Evolutionary conservation across 64 coral and sea anemone genomes (phyloP).

Genomic region (Actinia equina): DNA sequence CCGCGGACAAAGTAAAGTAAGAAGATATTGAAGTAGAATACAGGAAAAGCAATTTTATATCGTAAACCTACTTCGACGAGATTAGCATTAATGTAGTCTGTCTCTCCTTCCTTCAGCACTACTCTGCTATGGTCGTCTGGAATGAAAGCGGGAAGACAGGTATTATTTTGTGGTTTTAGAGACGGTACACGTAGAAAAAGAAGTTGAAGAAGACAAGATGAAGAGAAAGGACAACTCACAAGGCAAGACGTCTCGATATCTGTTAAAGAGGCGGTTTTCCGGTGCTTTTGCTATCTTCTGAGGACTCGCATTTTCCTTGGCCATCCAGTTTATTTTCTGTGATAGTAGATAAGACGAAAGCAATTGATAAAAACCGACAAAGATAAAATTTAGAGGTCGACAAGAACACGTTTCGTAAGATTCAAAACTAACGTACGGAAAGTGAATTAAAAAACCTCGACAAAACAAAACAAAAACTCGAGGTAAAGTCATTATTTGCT

Average conservation of each 20-base stretch:
- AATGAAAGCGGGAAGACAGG: neutral
- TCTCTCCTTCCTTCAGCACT: constrained; percentile 58
- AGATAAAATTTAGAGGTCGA: neutral
- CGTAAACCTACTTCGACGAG: constrained; percentile 70
- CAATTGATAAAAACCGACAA: neutral
- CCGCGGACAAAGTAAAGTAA: neutral
- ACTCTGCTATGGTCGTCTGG: constrained; percentile 91
- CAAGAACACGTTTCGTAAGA: neutral
- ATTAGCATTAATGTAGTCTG: constrained; percentile 92
- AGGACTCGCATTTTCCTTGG: constrained; percentile 66
- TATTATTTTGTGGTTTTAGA: neutral
- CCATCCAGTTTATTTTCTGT: constrained; percentile 71
- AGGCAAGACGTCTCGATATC: constrained; percentile 89
- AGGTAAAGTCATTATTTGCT: neutral
- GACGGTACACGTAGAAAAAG: neutral
- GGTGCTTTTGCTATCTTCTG: constrained; percentile 75
- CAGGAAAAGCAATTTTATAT: neutral
- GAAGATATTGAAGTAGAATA: neutral
- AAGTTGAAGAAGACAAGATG: neutral
- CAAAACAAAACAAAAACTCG: neutral
- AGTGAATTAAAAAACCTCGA: neutral
- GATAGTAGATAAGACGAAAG: constrained; percentile 1
- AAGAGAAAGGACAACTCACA: constrained; percentile 64
- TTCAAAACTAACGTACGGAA: neutral
- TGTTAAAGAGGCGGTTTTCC: constrained; percentile 74